A percentile compares a stretch with the other conserved stretches of the same genome.
Evolutionary conservation across 2,888 invertebrate genomes (phyloP).

Genomic region (Agrotis segetum): DNA sequence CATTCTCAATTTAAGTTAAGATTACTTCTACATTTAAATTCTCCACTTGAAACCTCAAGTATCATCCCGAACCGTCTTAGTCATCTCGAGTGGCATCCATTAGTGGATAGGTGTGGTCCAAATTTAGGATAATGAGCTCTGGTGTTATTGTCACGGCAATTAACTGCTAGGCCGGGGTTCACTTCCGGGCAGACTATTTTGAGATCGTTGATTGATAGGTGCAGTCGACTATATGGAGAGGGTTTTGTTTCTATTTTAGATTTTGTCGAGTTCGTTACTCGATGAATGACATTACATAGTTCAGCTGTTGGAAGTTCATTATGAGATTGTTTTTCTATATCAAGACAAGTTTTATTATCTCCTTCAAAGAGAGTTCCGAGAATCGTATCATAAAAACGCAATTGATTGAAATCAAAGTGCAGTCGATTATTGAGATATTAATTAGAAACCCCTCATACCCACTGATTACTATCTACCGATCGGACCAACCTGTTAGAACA

Average conservation of each 20-base stretch:
- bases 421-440: slow-evolving; percentile 42
- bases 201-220: slow-evolving; percentile 76
- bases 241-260: slow-evolving; percentile 68
- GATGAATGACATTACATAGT: slow-evolving; percentile 29
- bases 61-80: slow-evolving; percentile 39
- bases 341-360: slow-evolving; percentile 17
- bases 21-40: slow-evolving; percentile 33
- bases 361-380: neutral
- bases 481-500: slow-evolving; percentile 45
- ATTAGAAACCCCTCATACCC: slow-evolving; percentile 44
- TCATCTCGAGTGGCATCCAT: slow-evolving; percentile 67
- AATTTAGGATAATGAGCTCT: slow-evolving; percentile 79
- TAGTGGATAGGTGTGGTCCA: slow-evolving; percentile 76
- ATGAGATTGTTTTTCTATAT: slow-evolving; percentile 3
- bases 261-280: slow-evolving; percentile 38
- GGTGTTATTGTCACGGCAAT: slow-evolving; percentile 82
- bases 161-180: slow-evolving; percentile 72
- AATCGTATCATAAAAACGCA: slow-evolving; percentile 5
- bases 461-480: slow-evolving; percentile 35
- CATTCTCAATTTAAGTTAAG: slow-evolving; percentile 2
- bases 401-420: slow-evolving; percentile 14
- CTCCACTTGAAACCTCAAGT: slow-evolving; percentile 45
- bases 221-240: slow-evolving; percentile 64
- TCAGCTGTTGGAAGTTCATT: slow-evolving; percentile 30
- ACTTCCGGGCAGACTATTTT: slow-evolving; percentile 81